Evolutionary conservation across 2,888 invertebrate species (phyloP).

Genomic region (Eilema griseolum): DNA sequence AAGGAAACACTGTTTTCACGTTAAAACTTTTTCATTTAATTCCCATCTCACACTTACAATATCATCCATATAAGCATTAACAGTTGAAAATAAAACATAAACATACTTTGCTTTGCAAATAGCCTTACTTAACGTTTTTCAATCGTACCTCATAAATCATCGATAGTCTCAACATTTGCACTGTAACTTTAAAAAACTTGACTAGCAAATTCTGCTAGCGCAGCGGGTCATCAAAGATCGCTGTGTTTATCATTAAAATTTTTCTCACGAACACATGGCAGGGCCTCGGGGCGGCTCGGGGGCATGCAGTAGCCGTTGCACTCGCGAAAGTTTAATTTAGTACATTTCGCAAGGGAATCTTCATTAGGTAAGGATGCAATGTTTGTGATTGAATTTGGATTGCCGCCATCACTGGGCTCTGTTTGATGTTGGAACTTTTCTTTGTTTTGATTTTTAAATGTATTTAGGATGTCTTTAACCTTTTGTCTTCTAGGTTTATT

Average conservation of each 20-base stretch:
- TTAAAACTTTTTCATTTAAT: background rate
- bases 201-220: conserved; percentile 45
- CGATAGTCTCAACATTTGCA: conserved; percentile 28
- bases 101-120: background rate
- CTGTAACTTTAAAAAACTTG: conserved; percentile 37
- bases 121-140: conserved; percentile 4
- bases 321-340: conserved; percentile 54
- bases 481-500: background rate
- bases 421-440: background rate
- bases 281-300: conserved; percentile 55
- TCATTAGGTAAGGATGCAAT: conserved; percentile 48
- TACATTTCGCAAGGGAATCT: conserved; percentile 45
- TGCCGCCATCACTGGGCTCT: conserved; percentile 20
- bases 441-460: background rate
- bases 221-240: conserved; percentile 72
- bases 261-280: conserved; percentile 80
- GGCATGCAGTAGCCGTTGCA: conserved; percentile 56
- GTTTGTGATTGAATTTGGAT: conserved; percentile 43
- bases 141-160: conserved; percentile 16
- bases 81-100: background rate
- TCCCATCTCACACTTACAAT: background rate
- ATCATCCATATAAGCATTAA: background rate
- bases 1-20: background rate
- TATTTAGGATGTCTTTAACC: background rate
- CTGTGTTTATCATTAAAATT: conserved; percentile 71